Evolutionary conservation across 2,113 vertebrate genomes (phyloP).

Genomic region (Clarias batrachus): DNA sequence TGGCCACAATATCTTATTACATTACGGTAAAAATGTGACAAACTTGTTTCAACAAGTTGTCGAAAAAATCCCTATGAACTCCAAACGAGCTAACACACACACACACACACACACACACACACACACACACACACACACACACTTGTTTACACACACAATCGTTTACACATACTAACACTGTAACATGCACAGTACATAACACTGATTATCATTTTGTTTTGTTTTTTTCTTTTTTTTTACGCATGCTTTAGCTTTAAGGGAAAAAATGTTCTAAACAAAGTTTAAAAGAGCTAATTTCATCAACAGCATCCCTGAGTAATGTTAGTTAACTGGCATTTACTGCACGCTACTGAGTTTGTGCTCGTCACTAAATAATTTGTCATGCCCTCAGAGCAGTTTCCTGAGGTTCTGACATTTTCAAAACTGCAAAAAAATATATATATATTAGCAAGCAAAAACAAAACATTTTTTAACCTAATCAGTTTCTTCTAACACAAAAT

Average conservation of each 20-base stretch:
- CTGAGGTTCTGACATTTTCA: neutral
- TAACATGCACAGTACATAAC: neutral
- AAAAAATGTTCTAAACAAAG: neutral
- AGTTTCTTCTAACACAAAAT: too few relatives aligned
- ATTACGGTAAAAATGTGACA: neutral
- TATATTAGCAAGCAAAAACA: too few relatives aligned
- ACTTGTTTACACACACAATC: too few relatives aligned
- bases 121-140: neutral
- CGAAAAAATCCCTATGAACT: neutral
- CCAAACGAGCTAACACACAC: neutral
- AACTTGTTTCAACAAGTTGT: neutral
- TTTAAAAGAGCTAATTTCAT: neutral
- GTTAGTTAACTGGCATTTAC: neutral
- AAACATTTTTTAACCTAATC: too few relatives aligned
- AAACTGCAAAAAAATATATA: neutral
- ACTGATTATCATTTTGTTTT: neutral
- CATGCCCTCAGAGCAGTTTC: neutral
- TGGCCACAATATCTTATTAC: neutral
- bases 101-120: neutral
- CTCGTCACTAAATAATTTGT: neutral
- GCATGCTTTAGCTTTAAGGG: neutral
- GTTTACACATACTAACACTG: too few relatives aligned
- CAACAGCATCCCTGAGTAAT: neutral
- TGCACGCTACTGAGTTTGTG: neutral
- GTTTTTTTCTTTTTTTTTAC: neutral